Base-by-base conservation (phyloP, 2,797 vertebrate species). In the Fistularia commersonii region DNA sequence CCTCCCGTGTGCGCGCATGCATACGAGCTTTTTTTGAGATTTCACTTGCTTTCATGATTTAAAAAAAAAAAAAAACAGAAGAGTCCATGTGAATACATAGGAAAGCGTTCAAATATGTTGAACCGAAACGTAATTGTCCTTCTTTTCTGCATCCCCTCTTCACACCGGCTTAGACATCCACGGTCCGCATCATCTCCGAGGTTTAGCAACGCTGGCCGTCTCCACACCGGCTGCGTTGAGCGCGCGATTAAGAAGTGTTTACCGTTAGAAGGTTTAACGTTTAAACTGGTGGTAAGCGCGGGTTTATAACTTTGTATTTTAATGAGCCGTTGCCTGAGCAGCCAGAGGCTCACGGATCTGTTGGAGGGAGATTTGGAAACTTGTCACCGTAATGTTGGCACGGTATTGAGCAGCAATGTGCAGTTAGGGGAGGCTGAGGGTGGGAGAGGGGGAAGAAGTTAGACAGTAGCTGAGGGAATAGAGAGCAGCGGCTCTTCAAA, bases 261-360 rank as follows among this genome's bases (percentile, higher is more conserved):
- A 69, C 41, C 54, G 64, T 81, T 72, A 35, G 55, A 76, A 58
- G 72, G 41, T 77, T 76, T 66, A 65, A 59, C 5, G 7, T 79
- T 66, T 52, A 57, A 69, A 69, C 40, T 45, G 32, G 23, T 50
- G 38, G 14, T 48, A 57, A 52, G 64, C 67, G 41, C n/a, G 66
- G 40, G 77, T 84, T 81, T 76, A 72, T 12, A 72, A 74, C 72
- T 85, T 85, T 76, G 64, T 56, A 74, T 74, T 80, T 38, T 76
- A 73, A 82, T 73, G 52, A 74, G 48, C 44, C 53, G 40, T 54
- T 37, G 54, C 69, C 49, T 72, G 57, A 75, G 72, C 65, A 74
- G 64, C 67, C 49, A 64, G 55, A 69, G 42, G 44, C 58, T 54
- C 31, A 12, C 48, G 36, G 11, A 10, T 66, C 45, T 39, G 51